These are phyloP conservation scores for Garra rufa DNA, from an alignment of 2,113 vertebrate genomes.

Conservation along the genomic window DNA sequence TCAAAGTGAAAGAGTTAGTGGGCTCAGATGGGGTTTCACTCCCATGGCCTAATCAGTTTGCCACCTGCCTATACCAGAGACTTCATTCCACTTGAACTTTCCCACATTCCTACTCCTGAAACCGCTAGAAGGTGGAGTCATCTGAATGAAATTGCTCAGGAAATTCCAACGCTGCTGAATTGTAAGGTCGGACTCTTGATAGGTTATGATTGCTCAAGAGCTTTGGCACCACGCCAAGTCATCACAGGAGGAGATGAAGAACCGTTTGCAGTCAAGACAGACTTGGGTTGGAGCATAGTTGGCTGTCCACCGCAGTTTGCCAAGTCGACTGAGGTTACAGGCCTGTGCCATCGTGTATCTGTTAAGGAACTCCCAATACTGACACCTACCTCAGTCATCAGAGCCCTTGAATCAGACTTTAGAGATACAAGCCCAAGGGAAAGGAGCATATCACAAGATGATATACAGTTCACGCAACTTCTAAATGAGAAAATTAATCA, in stretches of 20 bases:
- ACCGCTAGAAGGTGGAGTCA: constrained; percentile 39
- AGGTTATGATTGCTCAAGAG: constrained; percentile 48
- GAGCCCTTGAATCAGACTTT: constrained; percentile 45
- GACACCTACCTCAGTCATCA: constrained; percentile 48
- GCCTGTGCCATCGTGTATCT: constrained; percentile 39
- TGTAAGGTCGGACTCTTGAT: constrained; percentile 47
- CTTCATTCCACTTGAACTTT: constrained; percentile 52
- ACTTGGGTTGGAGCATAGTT: constrained; percentile 54
- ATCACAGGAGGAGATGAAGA: constrained; percentile 47
- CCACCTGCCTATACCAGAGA: constrained; percentile 31
- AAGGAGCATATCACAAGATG: no score
- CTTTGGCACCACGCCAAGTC: constrained; percentile 26
- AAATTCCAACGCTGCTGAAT: constrained; percentile 41
- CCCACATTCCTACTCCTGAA: constrained; percentile 38
- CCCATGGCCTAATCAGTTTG: neutral
- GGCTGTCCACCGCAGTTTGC: neutral
- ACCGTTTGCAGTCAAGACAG: constrained; percentile 45
- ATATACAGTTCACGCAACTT: constrained; percentile 31
- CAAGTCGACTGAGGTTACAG: constrained; percentile 33
- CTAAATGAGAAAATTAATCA: constrained; percentile 13
- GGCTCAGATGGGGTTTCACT: neutral
- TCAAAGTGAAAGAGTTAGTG: constrained; percentile 20
- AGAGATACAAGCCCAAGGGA: neutral
- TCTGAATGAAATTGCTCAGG: constrained; percentile 14
- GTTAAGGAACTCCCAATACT: constrained; percentile 50